Evolutionary conservation across 1,140 invertebrate species (phyloP), one percentile per base, ranked within the genome.

Genomic region (Hermatobates lingyangjiaoensis): DNA sequence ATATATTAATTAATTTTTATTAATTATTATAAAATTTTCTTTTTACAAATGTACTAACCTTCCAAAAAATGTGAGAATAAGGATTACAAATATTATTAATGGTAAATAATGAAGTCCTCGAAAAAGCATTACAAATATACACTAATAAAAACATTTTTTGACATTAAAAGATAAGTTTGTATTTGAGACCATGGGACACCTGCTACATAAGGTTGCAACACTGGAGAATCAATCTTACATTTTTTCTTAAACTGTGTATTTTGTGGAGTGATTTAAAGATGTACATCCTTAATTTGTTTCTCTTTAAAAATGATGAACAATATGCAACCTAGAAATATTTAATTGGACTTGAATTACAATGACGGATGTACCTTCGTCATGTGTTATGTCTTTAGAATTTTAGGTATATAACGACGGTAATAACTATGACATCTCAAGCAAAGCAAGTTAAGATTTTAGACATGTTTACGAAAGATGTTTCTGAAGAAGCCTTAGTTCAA

Each of bases 1-100:
- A n/a, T n/a, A n/a, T n/a, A n/a, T n/a, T n/a, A n/a, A n/a, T n/a
- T n/a, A n/a, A n/a, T n/a, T n/a, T n/a, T n/a, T n/a, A n/a, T n/a
- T n/a, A n/a, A n/a, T n/a, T n/a, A n/a, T n/a, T n/a, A n/a, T n/a
- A n/a, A n/a, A n/a, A n/a, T n/a, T n/a, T n/a, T n/a, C n/a, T n/a
- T n/a, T n/a, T n/a, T n/a, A n/a, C n/a, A n/a, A n/a, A 49, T 47
- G 27, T 55, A 68, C 73, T 72, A 65, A 77, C 75, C 74, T 74
- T 47, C 70, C 61, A 24, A 76, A 61, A 56, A 78, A 75, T 25
- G 74, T 73, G 1, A 67, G 56, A 30, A 76, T 75, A 54, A 78
- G 70, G 7, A 75, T 60, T 15, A 76, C 55, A 57, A 74, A 75
- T 0, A 71, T 59, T 12, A 66, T 52, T 12, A 78, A 67, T 5